phyloP scores from a whole-genome alignment of 1,140 invertebrate genomes.

The Delia radicum region DNA sequence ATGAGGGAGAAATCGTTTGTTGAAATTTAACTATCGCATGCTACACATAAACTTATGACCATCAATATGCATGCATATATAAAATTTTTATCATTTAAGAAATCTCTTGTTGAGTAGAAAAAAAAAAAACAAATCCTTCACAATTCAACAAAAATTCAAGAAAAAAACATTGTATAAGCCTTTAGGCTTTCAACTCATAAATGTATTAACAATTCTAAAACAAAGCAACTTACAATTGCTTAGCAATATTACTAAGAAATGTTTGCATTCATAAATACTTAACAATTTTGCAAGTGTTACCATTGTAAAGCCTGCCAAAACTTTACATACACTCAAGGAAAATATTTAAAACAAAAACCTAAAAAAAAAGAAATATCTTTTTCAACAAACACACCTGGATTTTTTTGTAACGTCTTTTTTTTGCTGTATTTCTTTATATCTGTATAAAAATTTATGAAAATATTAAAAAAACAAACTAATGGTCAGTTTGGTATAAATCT shows the following conservation, averaged over 20 bases:
- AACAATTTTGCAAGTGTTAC: neutral
- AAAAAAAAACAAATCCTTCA: neutral
- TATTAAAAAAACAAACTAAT: neutral
- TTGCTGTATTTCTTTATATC: neutral
- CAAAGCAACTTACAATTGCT: neutral
- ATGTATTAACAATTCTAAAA: constrained; percentile 20
- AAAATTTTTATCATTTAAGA: neutral
- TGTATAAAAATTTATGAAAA: neutral
- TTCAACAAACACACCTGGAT: constrained; percentile 14
- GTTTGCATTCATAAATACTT: neutral
- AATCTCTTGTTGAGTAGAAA: neutral
- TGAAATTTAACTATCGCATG: too few species aligned
- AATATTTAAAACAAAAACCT: neutral
- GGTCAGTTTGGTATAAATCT: neutral
- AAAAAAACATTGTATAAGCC: neutral
- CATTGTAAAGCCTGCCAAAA: too few species aligned
- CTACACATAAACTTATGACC: too few species aligned
- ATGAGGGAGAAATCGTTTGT: too few species aligned
- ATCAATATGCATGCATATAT: neutral
- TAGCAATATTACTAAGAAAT: neutral
- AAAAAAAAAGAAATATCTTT: neutral
- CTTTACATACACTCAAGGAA: too few species aligned
- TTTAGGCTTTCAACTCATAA: constrained; percentile 14
- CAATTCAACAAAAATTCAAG: neutral
- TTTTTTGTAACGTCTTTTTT: constrained; percentile 22